Percentiles rank a stretch among this genome's conserved stretches.
Evolutionary conservation across 2,797 vertebrate genomes (phyloP).

Genomic region (Chelon auratus): DNA sequence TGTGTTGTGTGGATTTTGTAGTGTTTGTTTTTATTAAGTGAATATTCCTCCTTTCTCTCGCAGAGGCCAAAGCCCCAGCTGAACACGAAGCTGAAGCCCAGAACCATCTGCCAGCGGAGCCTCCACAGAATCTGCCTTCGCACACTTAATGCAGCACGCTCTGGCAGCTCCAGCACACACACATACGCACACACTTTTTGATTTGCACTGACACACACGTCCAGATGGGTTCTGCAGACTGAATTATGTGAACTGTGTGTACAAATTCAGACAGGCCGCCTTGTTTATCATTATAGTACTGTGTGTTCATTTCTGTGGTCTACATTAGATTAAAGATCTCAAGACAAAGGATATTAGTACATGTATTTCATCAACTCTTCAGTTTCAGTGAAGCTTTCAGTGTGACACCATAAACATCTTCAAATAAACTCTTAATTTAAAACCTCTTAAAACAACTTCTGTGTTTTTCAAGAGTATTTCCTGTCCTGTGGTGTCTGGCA

Average conservation of each 20-base stretch:
- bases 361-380: constrained; percentile 29
- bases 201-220: constrained; percentile 60
- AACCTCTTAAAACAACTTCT: background rate
- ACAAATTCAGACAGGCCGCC: constrained; percentile 25
- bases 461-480: too few species aligned
- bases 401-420: constrained; percentile 30
- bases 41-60: constrained; percentile 18
- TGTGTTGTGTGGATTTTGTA: background rate
- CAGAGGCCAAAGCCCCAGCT: constrained; percentile 75
- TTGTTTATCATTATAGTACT: constrained; percentile 40
- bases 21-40: background rate
- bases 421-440: constrained; percentile 69
- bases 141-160: constrained; percentile 65
- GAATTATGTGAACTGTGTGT: constrained; percentile 26
- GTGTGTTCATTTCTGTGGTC: constrained; percentile 67
- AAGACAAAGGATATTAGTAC: constrained; percentile 22
- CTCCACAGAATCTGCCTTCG: constrained; percentile 83
- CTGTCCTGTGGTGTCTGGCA: too few species aligned
- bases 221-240: constrained; percentile 46
- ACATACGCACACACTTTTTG: constrained; percentile 13
- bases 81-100: constrained; percentile 63
- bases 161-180: constrained; percentile 29
- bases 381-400: constrained; percentile 47
- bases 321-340: constrained; percentile 61
- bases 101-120: constrained; percentile 79